phyloP scores from a whole-genome alignment of 2,888 invertebrate species.

The Limnephilus rhombicus region DNA sequence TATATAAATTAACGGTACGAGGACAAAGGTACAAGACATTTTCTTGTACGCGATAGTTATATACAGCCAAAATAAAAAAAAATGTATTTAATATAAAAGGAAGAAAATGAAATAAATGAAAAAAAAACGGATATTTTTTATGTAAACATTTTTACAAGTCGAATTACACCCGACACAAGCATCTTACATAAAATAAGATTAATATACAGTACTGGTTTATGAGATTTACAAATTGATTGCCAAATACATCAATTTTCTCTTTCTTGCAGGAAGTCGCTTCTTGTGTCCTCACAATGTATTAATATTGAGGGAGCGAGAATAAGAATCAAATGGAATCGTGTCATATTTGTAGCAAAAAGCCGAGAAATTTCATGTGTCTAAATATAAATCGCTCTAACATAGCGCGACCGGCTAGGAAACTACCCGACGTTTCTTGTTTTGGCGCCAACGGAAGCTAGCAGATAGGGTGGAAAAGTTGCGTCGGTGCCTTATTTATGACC shows the following conservation, averaged over 20 bases:
- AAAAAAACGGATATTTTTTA: neutral
- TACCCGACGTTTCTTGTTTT: constrained; percentile 57
- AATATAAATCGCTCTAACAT: constrained; percentile 11
- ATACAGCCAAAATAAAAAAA: too few relatives aligned
- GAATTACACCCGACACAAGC: neutral
- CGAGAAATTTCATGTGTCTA: neutral
- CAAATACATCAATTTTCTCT: neutral
- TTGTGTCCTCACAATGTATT: neutral
- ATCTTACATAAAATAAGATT: neutral
- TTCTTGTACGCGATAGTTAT: too few relatives aligned
- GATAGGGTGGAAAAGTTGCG: constrained; percentile 54
- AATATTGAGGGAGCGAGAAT: neutral
- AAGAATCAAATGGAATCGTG: neutral
- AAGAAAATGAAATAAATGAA: too few relatives aligned
- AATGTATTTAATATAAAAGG: too few relatives aligned
- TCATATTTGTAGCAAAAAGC: neutral
- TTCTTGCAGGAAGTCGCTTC: neutral
- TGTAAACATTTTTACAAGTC: neutral
- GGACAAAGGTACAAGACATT: too few relatives aligned
- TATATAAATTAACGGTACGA: too few relatives aligned
- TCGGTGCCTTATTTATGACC: constrained; percentile 60
- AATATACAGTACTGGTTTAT: neutral
- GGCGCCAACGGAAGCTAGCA: constrained; percentile 57
- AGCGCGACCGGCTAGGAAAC: neutral
- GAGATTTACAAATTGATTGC: neutral